Percentiles rank a stretch among this genome's conserved stretches.
Evolutionary conservation across 2,888 invertebrate species (phyloP).

Genomic region (Lymantria dispar): DNA sequence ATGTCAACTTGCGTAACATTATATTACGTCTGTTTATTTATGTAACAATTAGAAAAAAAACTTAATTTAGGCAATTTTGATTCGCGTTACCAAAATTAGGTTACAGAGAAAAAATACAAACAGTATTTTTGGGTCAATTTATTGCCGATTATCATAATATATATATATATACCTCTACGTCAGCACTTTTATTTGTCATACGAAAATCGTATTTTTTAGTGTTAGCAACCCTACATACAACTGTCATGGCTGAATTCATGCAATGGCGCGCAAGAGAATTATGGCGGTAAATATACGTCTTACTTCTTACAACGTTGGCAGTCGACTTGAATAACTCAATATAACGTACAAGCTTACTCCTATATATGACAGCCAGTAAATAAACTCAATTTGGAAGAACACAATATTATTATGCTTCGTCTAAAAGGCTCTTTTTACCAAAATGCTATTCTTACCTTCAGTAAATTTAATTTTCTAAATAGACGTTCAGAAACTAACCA

Average conservation of each 20-base stretch:
- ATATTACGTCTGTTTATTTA: too few species aligned
- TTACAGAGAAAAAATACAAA: too few species aligned
- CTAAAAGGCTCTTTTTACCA: background rate
- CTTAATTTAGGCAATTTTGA: too few species aligned
- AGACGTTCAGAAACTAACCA: too few species aligned
- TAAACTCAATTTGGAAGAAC: conserved; percentile 13
- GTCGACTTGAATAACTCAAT: conserved; percentile 11
- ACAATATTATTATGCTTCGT: background rate
- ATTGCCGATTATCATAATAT: too few species aligned
- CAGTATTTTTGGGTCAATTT: too few species aligned
- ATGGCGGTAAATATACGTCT: conserved; percentile 37
- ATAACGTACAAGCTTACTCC: conserved; percentile 3
- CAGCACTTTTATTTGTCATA: too few species aligned
- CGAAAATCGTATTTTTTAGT: background rate
- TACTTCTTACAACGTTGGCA: conserved; percentile 10
- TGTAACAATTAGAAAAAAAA: too few species aligned
- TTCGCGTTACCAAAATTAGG: too few species aligned
- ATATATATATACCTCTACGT: too few species aligned
- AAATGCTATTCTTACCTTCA: background rate
- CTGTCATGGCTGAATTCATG: conserved; percentile 23
- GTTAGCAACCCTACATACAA: conserved; percentile 8
- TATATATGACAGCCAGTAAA: background rate
- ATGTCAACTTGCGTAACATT: too few species aligned
- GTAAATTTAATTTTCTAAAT: too few species aligned
- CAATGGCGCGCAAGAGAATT: conserved; percentile 43